Percentiles rank a stretch among this genome's conserved stretches.
Evolutionary conservation across 2,113 vertebrate genomes (phyloP).

Genomic region (Seriola rivoliana): DNA sequence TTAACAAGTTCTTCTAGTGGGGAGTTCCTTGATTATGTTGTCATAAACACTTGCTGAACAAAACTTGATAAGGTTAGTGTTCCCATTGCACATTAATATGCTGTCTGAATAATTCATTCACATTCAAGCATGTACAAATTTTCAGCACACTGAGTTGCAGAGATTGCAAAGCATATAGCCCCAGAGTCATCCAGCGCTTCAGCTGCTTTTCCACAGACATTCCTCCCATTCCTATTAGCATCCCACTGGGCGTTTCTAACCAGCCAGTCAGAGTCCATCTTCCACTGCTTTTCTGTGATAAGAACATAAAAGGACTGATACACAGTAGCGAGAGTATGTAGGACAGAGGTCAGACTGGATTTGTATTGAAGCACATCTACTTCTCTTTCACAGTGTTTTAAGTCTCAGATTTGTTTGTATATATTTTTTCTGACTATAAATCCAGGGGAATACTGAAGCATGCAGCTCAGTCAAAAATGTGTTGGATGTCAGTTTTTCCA

Average conservation of each 20-base stretch:
- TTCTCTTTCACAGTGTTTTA: slow-evolving; percentile 20
- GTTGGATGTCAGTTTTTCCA: slow-evolving; percentile 25
- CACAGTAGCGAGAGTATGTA: slow-evolving; percentile 63
- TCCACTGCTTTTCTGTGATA: slow-evolving; percentile 61
- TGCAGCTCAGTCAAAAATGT: slow-evolving; percentile 24
- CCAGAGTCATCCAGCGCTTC: slow-evolving; percentile 27
- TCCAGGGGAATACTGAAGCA: slow-evolving; percentile 15
- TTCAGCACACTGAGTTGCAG: not conserved
- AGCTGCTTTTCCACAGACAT: slow-evolving; percentile 70
- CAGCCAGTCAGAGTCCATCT: slow-evolving; percentile 50
- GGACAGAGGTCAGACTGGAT: slow-evolving; percentile 66
- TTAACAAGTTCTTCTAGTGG: not conserved
- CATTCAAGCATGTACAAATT: not conserved
- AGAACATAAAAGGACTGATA: slow-evolving; percentile 70
- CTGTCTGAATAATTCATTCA: not conserved
- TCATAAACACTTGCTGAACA: slow-evolving; percentile 6
- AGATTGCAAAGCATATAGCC: slow-evolving; percentile 1
- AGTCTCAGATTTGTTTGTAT: slow-evolving; percentile 19
- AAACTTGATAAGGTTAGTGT: not conserved
- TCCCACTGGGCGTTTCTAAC: slow-evolving; percentile 62
- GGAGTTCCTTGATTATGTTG: not conserved
- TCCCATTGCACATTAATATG: not conserved
- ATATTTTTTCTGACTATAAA: slow-evolving; percentile 6
- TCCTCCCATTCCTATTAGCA: slow-evolving; percentile 76
- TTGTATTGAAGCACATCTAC: slow-evolving; percentile 13